Evolutionary conservation across 2,888 invertebrate species (phyloP).

Genomic region (Synanthedon tipuliformis): DNA sequence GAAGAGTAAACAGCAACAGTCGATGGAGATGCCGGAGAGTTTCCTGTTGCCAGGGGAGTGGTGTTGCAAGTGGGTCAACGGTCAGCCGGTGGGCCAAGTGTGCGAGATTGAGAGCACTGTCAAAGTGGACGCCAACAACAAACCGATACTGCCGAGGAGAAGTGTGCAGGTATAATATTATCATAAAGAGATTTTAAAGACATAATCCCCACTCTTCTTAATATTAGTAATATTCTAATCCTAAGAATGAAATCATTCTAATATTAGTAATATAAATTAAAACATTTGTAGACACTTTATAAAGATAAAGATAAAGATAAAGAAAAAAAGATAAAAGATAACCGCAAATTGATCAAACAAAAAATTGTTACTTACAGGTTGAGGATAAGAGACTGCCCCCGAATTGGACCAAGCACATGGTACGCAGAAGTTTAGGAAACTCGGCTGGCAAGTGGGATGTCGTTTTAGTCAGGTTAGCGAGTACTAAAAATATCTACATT

Average conservation of each 20-base stretch:
- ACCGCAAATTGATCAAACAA: not conserved
- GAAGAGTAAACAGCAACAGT: slow-evolving; percentile 11
- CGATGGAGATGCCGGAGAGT: slow-evolving; percentile 38
- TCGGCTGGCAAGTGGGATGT: slow-evolving; percentile 88
- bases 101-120: slow-evolving; percentile 48
- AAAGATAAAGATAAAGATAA: too few relatives aligned
- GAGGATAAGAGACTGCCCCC: slow-evolving; percentile 79
- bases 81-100: slow-evolving; percentile 74
- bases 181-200: too few relatives aligned
- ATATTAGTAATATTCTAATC: not conserved
- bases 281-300: too few relatives aligned
- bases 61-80: slow-evolving; percentile 78
- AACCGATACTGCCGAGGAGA: slow-evolving; percentile 46
- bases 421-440: slow-evolving; percentile 74
- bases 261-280: not conserved
- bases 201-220: not conserved
- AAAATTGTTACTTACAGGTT: slow-evolving; percentile 52
- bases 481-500: too few relatives aligned
- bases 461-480: slow-evolving; percentile 73
- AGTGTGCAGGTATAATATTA: slow-evolving; percentile 41
- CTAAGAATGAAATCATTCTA: too few relatives aligned
- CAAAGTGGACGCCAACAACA: slow-evolving; percentile 38
- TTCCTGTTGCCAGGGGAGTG: slow-evolving; percentile 66
- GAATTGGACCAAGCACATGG: slow-evolving; percentile 84
- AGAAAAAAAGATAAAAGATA: too few relatives aligned